A percentile compares a stretch with the other conserved stretches of the same genome.
Evolutionary conservation across 2,888 invertebrate species (phyloP).

Genomic region (Yponomeuta cagnagella): DNA sequence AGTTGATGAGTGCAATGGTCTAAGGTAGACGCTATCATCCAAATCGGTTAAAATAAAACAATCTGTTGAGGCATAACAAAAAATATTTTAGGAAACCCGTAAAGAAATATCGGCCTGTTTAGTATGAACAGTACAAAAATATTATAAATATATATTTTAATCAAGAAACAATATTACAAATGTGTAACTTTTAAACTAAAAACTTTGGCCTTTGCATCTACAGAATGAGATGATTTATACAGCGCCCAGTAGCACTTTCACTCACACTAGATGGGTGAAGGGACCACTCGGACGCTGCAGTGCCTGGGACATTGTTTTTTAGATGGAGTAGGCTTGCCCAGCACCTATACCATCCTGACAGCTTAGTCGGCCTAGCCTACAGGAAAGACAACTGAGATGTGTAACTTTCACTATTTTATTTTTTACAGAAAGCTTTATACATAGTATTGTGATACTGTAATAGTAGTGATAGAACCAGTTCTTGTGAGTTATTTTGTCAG

Average conservation of each 20-base stretch:
- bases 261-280: too few species aligned
- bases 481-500: too few species aligned
- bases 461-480: slow-evolving; percentile 14
- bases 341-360: too few species aligned
- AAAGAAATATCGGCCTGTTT: slow-evolving; percentile 36
- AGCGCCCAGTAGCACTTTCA: too few species aligned
- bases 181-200: slow-evolving; percentile 16
- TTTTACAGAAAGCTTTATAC: slow-evolving; percentile 9
- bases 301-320: too few species aligned
- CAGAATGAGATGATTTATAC: too few species aligned
- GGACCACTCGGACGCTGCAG: too few species aligned
- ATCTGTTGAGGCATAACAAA: slow-evolving; percentile 40
- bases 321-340: too few species aligned
- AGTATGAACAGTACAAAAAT: slow-evolving; percentile 58
- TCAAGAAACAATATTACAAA: slow-evolving; percentile 55
- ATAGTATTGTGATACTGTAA: slow-evolving; percentile 8
- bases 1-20: too few species aligned
- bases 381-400: slow-evolving; percentile 15
- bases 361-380: too few species aligned
- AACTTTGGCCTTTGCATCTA: too few species aligned
- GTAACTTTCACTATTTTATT: slow-evolving; percentile 7
- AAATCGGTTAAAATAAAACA: slow-evolving; percentile 30
- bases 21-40: too few species aligned
- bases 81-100: slow-evolving; percentile 44
- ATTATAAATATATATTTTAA: slow-evolving; percentile 40